phyloP scores from a whole-genome alignment of 2,113 vertebrate genomes.

The Heterochromis multidens region DNA sequence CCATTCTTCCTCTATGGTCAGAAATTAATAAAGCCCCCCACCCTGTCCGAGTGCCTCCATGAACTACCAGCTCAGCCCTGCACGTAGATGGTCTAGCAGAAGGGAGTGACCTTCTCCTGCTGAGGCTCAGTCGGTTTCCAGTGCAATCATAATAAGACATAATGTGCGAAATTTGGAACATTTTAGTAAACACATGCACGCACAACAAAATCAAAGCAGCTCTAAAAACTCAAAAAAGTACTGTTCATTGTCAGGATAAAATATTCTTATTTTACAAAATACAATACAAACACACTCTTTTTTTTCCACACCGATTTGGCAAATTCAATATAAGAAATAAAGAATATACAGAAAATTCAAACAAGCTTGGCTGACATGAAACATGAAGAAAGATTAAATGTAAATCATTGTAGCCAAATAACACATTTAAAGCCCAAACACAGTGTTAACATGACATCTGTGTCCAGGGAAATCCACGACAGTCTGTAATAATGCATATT shows the following conservation, averaged over 20 bases:
- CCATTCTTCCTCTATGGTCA: background rate
- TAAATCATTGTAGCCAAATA: background rate
- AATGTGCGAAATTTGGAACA: background rate
- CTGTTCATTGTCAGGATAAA: too few relatives aligned
- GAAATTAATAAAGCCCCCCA: slow-evolving; percentile 3
- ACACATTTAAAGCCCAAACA: background rate
- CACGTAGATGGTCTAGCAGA: background rate
- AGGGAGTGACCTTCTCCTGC: background rate
- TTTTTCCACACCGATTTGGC: background rate
- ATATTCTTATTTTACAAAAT: too few relatives aligned
- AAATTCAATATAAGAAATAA: background rate
- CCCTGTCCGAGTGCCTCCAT: slow-evolving; percentile 34
- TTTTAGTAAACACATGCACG: background rate
- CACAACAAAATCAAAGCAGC: background rate
- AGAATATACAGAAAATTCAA: background rate
- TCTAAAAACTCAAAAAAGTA: background rate
- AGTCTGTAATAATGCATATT: background rate
- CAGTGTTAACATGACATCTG: background rate
- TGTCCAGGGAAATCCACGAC: background rate
- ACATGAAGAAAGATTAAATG: background rate
- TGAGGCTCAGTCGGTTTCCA: slow-evolving; percentile 34
- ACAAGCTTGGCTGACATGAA: background rate
- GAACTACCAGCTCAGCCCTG: background rate
- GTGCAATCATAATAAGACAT: background rate
- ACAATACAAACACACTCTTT: background rate